A percentile compares a stretch with the other conserved stretches of the same genome.
Evolutionary conservation across 2,797 vertebrate genomes (phyloP).

Genomic region (Sebastiscus albofasciatus): DNA sequence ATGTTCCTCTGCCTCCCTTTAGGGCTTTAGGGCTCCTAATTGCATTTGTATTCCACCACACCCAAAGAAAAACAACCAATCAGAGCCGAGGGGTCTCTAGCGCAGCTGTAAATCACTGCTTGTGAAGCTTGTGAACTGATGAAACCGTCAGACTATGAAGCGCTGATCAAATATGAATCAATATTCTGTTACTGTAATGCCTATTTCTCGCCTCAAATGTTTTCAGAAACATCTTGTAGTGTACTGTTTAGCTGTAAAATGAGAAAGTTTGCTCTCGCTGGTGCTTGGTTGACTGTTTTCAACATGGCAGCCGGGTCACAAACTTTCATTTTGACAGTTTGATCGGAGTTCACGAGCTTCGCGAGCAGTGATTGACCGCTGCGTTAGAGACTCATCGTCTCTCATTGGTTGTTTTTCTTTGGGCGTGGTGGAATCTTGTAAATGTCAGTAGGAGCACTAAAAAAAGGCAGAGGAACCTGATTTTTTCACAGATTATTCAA

Average conservation of each 20-base stretch:
- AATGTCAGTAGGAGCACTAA: neutral
- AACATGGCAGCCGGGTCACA: no score
- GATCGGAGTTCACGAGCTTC: accelerated
- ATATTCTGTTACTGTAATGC: neutral
- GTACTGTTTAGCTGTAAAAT: neutral
- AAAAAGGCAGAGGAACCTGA: neutral
- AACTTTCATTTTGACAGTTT: neutral
- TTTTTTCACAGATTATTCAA: neutral
- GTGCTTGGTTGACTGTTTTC: no score
- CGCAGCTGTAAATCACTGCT: neutral
- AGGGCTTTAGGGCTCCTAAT: neutral
- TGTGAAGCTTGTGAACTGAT: neutral
- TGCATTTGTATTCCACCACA: neutral
- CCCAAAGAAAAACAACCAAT: neutral
- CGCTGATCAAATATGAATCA: neutral
- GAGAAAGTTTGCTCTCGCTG: neutral
- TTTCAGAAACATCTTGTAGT: neutral
- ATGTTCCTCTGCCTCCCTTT: neutral
- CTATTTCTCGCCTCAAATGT: neutral
- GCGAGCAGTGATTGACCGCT: neutral
- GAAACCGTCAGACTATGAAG: neutral
- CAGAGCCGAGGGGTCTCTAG: neutral
- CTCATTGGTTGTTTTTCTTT: neutral
- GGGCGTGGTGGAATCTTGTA: neutral
- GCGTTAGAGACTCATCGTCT: neutral